These are phyloP conservation scores for Physocephala rufipes DNA, from an alignment of 2,888 invertebrate species.

Conservation along the genomic window DNA sequence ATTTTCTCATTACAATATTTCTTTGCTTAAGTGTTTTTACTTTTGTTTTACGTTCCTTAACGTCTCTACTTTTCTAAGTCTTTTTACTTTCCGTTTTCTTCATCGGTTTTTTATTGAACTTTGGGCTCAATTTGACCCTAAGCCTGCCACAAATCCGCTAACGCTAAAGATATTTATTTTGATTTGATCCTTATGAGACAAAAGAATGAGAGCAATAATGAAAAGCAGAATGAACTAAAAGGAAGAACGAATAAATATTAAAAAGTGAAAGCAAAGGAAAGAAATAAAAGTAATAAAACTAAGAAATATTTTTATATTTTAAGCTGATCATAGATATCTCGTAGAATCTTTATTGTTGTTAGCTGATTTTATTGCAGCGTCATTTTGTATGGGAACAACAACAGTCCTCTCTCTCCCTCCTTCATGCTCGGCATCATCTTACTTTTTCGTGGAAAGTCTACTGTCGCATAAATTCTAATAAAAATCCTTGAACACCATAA, in stretches of 20 bases:
- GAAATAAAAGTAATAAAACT: not conserved
- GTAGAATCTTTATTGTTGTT: not conserved
- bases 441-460: not conserved
- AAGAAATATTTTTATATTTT: slow-evolving; percentile 1
- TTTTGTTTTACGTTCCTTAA: no score
- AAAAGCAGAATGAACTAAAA: not conserved
- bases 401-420: not conserved
- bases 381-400: not conserved
- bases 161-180: not conserved
- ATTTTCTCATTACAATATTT: no score
- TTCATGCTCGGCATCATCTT: not conserved
- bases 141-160: no score
- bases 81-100: no score
- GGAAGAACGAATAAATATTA: not conserved
- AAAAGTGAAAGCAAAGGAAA: not conserved
- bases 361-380: not conserved
- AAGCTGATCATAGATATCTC: not conserved
- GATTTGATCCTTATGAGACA: not conserved
- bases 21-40: no score
- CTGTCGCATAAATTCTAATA: slow-evolving; percentile 12
- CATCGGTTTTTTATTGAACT: no score
- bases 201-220: not conserved
- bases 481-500: slow-evolving; percentile 9
- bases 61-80: no score
- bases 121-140: no score